These are phyloP conservation scores for Rhodinocichla rosea DNA, from an alignment of 2,113 vertebrate species.

Conservation along the genomic window DNA sequence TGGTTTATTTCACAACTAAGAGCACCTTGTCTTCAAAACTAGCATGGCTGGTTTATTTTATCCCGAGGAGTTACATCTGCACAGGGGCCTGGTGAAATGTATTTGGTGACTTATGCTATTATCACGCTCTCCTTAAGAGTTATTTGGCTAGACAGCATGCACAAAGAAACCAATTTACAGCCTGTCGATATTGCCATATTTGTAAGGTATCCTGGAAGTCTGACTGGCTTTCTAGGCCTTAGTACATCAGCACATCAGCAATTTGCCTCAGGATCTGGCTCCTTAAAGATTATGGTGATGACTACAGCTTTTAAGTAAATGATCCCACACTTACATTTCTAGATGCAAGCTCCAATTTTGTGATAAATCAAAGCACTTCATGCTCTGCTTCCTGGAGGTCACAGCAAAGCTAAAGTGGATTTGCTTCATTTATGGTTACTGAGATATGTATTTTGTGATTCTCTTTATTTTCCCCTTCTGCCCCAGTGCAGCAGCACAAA, in stretches of 20 bases:
- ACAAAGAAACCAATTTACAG: slow-evolving; percentile 42
- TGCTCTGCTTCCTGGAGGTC: slow-evolving; percentile 62
- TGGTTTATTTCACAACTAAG: background rate
- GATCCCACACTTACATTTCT: slow-evolving; percentile 60
- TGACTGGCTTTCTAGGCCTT: slow-evolving; percentile 1
- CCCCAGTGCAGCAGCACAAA: background rate
- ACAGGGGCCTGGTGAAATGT: background rate
- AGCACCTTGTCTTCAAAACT: background rate
- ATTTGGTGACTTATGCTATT: slow-evolving; percentile 25
- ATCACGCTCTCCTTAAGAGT: background rate
- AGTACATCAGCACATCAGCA: slow-evolving; percentile 39
- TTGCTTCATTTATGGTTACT: slow-evolving; percentile 54
- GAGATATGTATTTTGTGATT: slow-evolving; percentile 38
- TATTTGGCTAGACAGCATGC: slow-evolving; percentile 9
- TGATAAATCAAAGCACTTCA: slow-evolving; percentile 67
- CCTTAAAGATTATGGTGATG: slow-evolving; percentile 53
- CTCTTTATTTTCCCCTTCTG: background rate
- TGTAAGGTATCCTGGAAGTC: background rate
- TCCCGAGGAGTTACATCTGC: background rate
- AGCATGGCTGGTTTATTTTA: slow-evolving; percentile 24
- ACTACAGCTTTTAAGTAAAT: slow-evolving; percentile 58
- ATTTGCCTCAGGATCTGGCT: slow-evolving; percentile 52
- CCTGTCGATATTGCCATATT: slow-evolving; percentile 12
- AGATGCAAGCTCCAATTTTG: slow-evolving; percentile 62
- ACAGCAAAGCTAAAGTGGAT: slow-evolving; percentile 55